Conservation (phyloP, 2,888 invertebrate species). For the Drosophila pseudotalamancana region DNA sequence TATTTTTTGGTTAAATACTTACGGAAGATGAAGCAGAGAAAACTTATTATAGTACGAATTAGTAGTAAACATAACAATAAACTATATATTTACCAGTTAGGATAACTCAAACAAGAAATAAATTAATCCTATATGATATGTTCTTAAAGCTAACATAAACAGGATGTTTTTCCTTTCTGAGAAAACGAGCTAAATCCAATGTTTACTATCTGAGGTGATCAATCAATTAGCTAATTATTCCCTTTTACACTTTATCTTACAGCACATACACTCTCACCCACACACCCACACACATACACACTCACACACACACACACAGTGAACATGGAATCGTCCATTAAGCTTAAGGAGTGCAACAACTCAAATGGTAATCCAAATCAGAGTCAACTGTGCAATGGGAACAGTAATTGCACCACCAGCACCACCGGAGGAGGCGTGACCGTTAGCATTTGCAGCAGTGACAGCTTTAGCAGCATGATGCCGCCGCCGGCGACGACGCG, state of each 20-base stretch:
- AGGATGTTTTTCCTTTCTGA: neutral
- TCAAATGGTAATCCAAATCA: slow-evolving; percentile 51
- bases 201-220: neutral
- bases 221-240: slow-evolving; percentile 4
- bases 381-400: slow-evolving; percentile 44
- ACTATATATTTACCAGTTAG: neutral
- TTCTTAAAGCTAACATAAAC: no score
- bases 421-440: slow-evolving; percentile 46
- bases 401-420: slow-evolving; percentile 70
- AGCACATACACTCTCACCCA: slow-evolving; percentile 22
- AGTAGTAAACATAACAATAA: no score
- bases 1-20: no score
- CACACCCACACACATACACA: slow-evolving; percentile 1
- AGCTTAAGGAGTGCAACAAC: slow-evolving; percentile 69
- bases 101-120: neutral
- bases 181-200: neutral
- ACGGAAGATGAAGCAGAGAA: no score
- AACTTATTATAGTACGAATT: no score
- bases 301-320: slow-evolving; percentile 13
- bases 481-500: slow-evolving; percentile 54
- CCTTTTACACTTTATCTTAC: neutral
- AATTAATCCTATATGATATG: no score
- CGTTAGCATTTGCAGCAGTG: slow-evolving; percentile 78
- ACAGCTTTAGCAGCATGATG: slow-evolving; percentile 81
- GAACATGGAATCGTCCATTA: slow-evolving; percentile 78